Evolutionary conservation across 2,888 invertebrate species (phyloP).

Genomic region (Drosophila prostipennis): DNA sequence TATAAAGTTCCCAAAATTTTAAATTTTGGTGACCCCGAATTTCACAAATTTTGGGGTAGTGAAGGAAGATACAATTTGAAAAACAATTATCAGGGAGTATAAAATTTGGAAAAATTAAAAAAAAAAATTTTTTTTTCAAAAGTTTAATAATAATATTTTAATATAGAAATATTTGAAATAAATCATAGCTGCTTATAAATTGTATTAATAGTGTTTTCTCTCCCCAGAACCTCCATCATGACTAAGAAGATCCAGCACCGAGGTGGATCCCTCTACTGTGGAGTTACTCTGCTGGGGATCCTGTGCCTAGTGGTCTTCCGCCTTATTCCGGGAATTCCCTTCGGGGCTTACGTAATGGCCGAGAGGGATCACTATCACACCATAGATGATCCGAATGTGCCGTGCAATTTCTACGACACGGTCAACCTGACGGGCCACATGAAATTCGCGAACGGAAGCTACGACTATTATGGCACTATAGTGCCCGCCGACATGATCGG

Average conservation of each 20-base stretch:
- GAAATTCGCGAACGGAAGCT: conserved; percentile 77
- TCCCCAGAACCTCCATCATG: conserved; percentile 47
- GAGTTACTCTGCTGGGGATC: conserved; percentile 56
- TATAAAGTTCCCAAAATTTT: too few relatives aligned
- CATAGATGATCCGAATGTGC: conserved; percentile 71
- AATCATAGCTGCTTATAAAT: too few relatives aligned
- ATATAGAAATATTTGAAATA: too few relatives aligned
- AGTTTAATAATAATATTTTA: too few relatives aligned
- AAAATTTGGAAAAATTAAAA: too few relatives aligned
- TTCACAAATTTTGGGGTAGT: too few relatives aligned
- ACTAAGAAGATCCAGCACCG: conserved; percentile 42
- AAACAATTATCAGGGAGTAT: too few relatives aligned
- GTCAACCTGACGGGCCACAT: conserved; percentile 80
- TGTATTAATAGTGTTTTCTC: too few relatives aligned
- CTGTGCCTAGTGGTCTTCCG: conserved; percentile 55
- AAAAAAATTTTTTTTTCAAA: too few relatives aligned
- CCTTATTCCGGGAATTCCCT: conserved; percentile 55
- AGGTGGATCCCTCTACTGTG: conserved; percentile 59
- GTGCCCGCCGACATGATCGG: conserved; percentile 78
- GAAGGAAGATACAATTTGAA: too few relatives aligned
- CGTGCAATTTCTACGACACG: conserved; percentile 78
- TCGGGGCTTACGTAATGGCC: conserved; percentile 54
- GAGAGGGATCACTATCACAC: conserved; percentile 56
- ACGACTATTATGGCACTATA: conserved; percentile 75
- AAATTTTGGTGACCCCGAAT: too few relatives aligned